Evolutionary conservation across 2,113 vertebrate genomes (phyloP), one percentile per base, ranked within the genome.

Genomic region (Chunga burmeisteri): DNA sequence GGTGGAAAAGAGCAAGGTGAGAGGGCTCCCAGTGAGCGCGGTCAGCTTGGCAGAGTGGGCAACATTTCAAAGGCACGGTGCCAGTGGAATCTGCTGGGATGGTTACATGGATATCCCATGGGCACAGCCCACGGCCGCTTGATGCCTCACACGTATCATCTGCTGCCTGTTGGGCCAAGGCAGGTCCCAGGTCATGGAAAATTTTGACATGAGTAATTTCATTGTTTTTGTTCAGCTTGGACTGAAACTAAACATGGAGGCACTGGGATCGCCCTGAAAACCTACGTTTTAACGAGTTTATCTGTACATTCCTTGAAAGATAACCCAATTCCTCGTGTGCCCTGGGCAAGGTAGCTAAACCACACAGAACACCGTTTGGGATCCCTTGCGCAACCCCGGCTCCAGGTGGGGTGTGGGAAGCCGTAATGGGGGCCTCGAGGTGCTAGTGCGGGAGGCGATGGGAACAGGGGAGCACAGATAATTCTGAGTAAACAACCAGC

Each of bases 81-180:
- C 17, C 6, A 4, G 32, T 0, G 0, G 38, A 17, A 49, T 21
- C 19, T 14, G 0, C 46, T 20, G 1, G 5, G 49, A 36, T 0
- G 1, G 72, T 34, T 62, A 34, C 59, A 13, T 0, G 1, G 56
- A n/a, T 40, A 44, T 55, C 66, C 94, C 52, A 32, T 0, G 2
- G 72, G 42, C 18, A 70, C 30, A 50, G 50, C 55, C 61, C 17
- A 2, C 13, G 29, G 53, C 67, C 78, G 72, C 59, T 62, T 1
- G 0, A 26, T 58, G 68, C 72, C 77, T 71, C 4, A 0, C 65
- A 66, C 17, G 3, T 18, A 38, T 30, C 6, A 8, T 19, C 63
- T 67, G 66, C 89, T 53, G 84, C 68, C 59, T 70, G 77, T 36
- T 4, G 7, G 84, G 72, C 70, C 78, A 93, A 78, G 52, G 81